Percentiles rank a stretch among this genome's conserved stretches.
Conservation (phyloP, 2,797 vertebrate genomes). For the Trichosurus vulpecula region DNA sequence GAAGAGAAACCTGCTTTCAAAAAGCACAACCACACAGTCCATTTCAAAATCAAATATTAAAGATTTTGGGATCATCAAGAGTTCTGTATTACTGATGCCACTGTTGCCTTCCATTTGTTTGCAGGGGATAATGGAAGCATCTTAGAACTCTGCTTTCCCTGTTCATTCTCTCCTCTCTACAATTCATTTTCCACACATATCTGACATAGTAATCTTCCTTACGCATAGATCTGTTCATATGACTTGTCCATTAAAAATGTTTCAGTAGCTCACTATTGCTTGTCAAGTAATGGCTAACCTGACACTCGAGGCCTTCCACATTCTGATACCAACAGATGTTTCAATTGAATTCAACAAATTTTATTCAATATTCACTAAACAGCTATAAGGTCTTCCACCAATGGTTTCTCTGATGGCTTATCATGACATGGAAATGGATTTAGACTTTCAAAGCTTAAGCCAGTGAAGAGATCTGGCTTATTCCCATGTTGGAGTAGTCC, state of each 20-base stretch:
- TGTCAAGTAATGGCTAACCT: background rate
- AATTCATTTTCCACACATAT: background rate
- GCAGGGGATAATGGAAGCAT: background rate
- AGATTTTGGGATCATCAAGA: background rate
- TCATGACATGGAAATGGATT: too few relatives aligned
- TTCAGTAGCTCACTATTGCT: background rate
- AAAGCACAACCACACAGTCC: background rate
- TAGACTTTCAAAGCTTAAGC: too few relatives aligned
- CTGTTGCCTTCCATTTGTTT: background rate
- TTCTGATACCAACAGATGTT: too few relatives aligned
- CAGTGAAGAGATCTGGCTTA: too few relatives aligned
- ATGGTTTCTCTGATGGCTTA: too few relatives aligned
- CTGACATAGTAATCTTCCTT: background rate
- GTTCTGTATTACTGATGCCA: too few relatives aligned
- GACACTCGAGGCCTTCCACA: background rate
- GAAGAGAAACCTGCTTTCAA: background rate
- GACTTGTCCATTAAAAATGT: background rate
- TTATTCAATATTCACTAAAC: too few relatives aligned
- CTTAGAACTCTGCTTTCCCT: background rate
- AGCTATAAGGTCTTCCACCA: too few relatives aligned
- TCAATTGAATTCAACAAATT: too few relatives aligned
- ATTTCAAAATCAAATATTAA: background rate
- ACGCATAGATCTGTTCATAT: background rate
- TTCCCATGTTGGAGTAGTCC: too few relatives aligned
- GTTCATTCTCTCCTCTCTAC: background rate